Conservation (phyloP, 2,113 vertebrate species). For the Datnioides undecimradiatus region DNA sequence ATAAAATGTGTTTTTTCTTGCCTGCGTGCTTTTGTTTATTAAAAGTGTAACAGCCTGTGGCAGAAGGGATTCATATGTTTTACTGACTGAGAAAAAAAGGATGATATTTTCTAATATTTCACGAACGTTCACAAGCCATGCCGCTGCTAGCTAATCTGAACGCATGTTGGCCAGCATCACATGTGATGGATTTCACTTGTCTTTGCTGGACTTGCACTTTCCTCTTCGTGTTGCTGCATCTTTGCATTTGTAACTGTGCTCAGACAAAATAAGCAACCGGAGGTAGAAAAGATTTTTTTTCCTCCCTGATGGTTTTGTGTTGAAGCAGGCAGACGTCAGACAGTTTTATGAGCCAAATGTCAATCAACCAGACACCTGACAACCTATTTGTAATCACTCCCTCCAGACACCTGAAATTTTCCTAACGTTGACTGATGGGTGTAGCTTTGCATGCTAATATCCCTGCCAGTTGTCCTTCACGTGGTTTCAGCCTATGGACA, state of each 20-base stretch:
- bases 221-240: not conserved
- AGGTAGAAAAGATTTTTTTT: conserved; percentile 1
- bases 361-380: conserved; percentile 71
- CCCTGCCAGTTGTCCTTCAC: conserved; percentile 48
- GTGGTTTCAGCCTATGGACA: conserved; percentile 36
- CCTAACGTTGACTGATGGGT: conserved; percentile 60
- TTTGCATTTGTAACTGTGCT: conserved; percentile 11
- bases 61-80: conserved; percentile 25
- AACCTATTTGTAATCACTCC: conserved; percentile 70
- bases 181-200: conserved; percentile 12
- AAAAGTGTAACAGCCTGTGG: conserved; percentile 43
- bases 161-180: not conserved
- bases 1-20: conserved; percentile 28
- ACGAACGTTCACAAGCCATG: conserved; percentile 19
- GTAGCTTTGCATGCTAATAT: conserved; percentile 57
- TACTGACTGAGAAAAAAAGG: conserved; percentile 19
- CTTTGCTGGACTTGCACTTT: not conserved
- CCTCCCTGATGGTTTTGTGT: conserved; percentile 15
- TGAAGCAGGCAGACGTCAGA: conserved; percentile 25
- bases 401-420: conserved; percentile 64
- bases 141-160: not conserved
- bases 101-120: conserved; percentile 23
- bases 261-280: not conserved
- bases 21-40: conserved; percentile 50
- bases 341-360: conserved; percentile 48